Conservation (phyloP, 2,113 vertebrate species). For the Podarcis muralis region DNA sequence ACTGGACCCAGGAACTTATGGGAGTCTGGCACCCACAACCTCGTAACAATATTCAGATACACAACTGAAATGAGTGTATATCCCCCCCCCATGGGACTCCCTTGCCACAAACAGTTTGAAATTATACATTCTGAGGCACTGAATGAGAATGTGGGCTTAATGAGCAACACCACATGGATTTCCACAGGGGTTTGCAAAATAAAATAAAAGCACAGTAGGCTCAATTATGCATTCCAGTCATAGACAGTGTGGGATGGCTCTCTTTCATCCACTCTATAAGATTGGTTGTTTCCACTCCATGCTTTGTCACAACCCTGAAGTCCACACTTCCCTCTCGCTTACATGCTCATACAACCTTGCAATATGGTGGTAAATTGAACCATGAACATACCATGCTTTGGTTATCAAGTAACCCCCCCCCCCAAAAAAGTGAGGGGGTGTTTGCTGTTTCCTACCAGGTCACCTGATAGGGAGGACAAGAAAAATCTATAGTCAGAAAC, state of each 20-base stretch:
- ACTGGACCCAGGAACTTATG: no score
- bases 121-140: neutral
- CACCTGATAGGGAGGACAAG: neutral
- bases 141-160: neutral
- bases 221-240: neutral
- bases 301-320: neutral
- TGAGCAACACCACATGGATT: neutral
- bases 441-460: no score
- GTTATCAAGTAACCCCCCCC: neutral
- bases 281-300: neutral
- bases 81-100: no score
- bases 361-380: neutral
- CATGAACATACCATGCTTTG: neutral
- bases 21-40: no score
- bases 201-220: neutral
- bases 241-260: neutral
- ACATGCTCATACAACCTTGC: neutral
- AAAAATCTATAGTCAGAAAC: neutral
- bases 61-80: neutral
- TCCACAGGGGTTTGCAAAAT: neutral
- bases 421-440: neutral
- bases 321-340: neutral
- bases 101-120: neutral
- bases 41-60: neutral
- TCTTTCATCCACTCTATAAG: neutral